Evolutionary conservation across 2,888 invertebrate species (phyloP), one percentile per base, ranked within the genome.

Genomic region (Cloeon dipterum): DNA sequence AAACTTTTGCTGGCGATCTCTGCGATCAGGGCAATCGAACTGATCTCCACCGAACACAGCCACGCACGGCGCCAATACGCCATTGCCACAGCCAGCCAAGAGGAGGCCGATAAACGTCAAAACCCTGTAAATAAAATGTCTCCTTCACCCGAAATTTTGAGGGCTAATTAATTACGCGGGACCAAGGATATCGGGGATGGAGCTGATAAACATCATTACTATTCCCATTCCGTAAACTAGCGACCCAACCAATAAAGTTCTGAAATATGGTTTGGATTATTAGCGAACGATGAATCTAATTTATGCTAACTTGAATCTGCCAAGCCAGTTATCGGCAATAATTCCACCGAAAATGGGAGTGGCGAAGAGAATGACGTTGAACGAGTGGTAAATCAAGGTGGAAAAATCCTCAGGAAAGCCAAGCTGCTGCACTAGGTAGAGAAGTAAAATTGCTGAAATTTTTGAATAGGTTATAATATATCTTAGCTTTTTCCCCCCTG

Each of bases 21-120:
- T 73, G 58, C 91, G 83, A 44, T 79, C 73, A 0, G 81, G 81
- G 34, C 82, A 46, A 34, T 69, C 62, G 55, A 91, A 89, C 57
- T 91, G 93, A 54, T 94, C 93, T 0, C 91, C 93, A 1, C 93
- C 94, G 54, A 94, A 93, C 0, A 93, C 85, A 0, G 86, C 68
- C 0, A 94, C 91, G 50, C 91, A 93, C 0, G 93, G 91, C 51
- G 94, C 94, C 46, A 94, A 94, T 2, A 91, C 91, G 2, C 93
- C 93, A 0, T 89, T 88, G 1, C 89, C 91, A 11, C 89, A 48
- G 0, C 88, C 88, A 47, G 94, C 83, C 19, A 79, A 55, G 0
- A 74, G 45, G 13, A 82, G 57, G 1, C 76, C 76, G 17, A 74
- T 3, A 19, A 77, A 62, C n/a, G 74, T 69, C 34, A 69, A 63